Conservation (phyloP, 2,888 invertebrate species). For the Hydrotaea cyrtoneurina region DNA sequence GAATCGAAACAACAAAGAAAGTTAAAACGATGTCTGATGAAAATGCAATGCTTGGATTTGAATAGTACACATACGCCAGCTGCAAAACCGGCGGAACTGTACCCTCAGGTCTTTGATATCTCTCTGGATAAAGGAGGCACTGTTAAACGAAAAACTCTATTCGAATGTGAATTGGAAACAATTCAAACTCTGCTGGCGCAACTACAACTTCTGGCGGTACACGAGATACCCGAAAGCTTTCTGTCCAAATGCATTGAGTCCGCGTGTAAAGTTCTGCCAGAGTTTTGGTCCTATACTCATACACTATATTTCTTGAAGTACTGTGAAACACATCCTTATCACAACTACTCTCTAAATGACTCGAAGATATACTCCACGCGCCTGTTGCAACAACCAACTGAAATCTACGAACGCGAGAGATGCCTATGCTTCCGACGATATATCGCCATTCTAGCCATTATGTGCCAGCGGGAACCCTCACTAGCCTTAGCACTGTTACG, state of each 20-base stretch:
- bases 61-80: constrained; percentile 29
- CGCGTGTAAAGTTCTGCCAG: constrained; percentile 73
- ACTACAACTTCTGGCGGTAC: constrained; percentile 67
- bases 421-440: constrained; percentile 75
- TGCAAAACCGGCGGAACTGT: constrained; percentile 35
- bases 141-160: constrained; percentile 72
- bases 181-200: constrained; percentile 74
- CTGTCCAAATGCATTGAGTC: constrained; percentile 68
- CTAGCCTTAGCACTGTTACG: constrained; percentile 69
- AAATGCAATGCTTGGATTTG: constrained; percentile 70
- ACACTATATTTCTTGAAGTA: constrained; percentile 75
- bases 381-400: constrained; percentile 70
- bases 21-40: constrained; percentile 60
- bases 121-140: constrained; percentile 65
- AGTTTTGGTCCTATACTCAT: constrained; percentile 76
- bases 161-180: constrained; percentile 75
- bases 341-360: constrained; percentile 70
- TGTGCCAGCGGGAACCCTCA: constrained; percentile 71
- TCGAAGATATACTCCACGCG: constrained; percentile 56
- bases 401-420: constrained; percentile 72
- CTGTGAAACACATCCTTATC: constrained; percentile 73
- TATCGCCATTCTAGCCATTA: constrained; percentile 73
- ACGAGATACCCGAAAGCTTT: constrained; percentile 51
- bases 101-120: constrained; percentile 69
- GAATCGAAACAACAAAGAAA: constrained; percentile 25